Evolutionary conservation across 2,888 invertebrate species (phyloP).

Genomic region (Kryphioiulus occultus): DNA sequence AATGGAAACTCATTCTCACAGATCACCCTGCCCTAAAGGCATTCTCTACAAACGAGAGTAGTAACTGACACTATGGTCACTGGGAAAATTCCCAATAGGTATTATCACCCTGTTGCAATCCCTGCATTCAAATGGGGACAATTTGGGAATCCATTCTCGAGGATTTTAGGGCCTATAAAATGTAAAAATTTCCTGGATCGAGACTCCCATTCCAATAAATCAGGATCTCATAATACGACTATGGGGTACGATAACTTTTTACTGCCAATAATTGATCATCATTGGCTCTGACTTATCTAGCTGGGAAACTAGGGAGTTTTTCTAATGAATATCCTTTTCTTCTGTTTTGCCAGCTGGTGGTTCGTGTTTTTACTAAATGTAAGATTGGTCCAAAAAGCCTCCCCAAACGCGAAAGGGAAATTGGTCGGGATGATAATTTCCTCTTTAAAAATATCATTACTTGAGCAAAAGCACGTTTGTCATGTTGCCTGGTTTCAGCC

Average conservation of each 20-base stretch:
- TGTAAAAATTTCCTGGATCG: neutral
- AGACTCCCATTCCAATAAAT: neutral
- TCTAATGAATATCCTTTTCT: conserved; percentile 21
- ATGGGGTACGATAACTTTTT: conserved; percentile 22
- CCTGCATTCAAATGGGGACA: neutral
- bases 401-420: conserved; percentile 37
- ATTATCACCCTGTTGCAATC: neutral
- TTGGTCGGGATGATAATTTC: conserved; percentile 45
- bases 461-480: neutral
- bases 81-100: neutral
- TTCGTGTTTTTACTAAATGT: neutral
- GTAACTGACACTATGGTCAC: neutral
- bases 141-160: neutral
- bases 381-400: neutral
- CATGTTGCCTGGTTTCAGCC: neutral
- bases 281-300: conserved; percentile 11
- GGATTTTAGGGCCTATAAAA: conserved; percentile 17
- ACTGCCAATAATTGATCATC: conserved; percentile 12
- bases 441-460: conserved; percentile 42
- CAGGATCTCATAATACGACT: neutral
- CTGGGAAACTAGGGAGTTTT: conserved; percentile 18
- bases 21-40: no score
- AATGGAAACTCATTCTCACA: no score
- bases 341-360: neutral
- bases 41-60: no score